Base-by-base conservation (phyloP, 2,113 vertebrate genomes). In the Scytalopus superciliaris region DNA sequence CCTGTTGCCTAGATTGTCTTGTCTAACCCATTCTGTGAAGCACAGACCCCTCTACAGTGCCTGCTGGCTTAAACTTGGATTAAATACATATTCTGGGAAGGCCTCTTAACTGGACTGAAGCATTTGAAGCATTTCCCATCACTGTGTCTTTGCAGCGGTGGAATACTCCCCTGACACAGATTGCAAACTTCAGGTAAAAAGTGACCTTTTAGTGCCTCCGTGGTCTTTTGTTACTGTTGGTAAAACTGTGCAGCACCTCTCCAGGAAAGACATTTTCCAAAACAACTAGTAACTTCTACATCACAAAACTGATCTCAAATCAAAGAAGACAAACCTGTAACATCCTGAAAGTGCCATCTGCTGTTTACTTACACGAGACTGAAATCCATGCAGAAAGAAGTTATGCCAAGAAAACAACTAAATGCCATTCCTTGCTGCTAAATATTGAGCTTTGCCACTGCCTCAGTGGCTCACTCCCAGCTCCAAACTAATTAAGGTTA, bases 341-440 rank as follows among this genome's bases (percentile, higher is more conserved):
- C 28, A 9, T 44, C 67, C 31, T 67, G 45, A 44, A 85, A 33
- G 16, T 9, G 1, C 56, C 18, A 77, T 28, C 37, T 86, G 40
- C 27, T 85, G 19, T 45, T 91, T 67, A 25, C 25, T 55, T 49
- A 12, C 21, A 3, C 6, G 57, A 84, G 44, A 45, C 40, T 2
- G 4, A 69, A 27, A 52, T 55, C 68, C 55, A 16, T n/a, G 33
- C 14, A 67, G 68, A 47, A 85, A n/a, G 59, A 67, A 39, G 7
- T 40, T 59, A 47, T 31, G 19, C 30, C 59, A 84, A 45, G 50
- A 57, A 73, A 80, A 53, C 23, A 77, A 72, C 24, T 27, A 40
- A 66, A 94, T 87, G 89, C 84, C 44, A 3, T 40, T 31, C 40
- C 40, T 91, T 89, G 19, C 80, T 92, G 50, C 56, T 74, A 70